A percentile compares a stretch with the other conserved stretches of the same genome.
Evolutionary conservation across 1,140 invertebrate species (phyloP).

Genomic region (Penaeus japonicus): DNA sequence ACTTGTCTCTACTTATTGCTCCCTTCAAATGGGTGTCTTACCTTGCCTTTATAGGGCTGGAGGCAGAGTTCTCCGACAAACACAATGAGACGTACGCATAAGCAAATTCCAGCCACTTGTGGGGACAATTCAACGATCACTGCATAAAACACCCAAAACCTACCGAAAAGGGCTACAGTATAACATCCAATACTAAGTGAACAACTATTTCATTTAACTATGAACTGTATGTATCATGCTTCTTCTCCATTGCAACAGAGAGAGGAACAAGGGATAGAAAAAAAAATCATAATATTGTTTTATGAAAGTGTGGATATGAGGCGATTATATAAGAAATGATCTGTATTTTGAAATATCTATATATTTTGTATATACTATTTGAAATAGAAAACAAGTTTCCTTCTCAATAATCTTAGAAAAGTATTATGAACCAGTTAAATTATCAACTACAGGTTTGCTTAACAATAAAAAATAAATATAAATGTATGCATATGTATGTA

Average conservation of each 20-base stretch:
- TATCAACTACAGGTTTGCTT: too few species aligned
- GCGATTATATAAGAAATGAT: too few species aligned
- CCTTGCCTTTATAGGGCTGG: neutral
- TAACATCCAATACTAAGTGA: neutral
- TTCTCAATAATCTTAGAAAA: too few species aligned
- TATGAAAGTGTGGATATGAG: too few species aligned
- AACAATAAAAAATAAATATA: too few species aligned
- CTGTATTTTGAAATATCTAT: too few species aligned
- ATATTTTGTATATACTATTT: too few species aligned
- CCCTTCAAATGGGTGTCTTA: neutral
- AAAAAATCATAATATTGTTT: too few species aligned
- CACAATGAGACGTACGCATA: neutral
- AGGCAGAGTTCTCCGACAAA: neutral
- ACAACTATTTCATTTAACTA: neutral
- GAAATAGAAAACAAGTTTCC: too few species aligned
- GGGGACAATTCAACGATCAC: conserved; percentile 1
- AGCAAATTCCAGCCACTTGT: neutral
- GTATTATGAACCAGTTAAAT: too few species aligned
- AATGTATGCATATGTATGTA: too few species aligned
- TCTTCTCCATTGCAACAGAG: neutral
- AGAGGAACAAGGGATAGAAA: neutral
- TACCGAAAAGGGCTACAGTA: neutral
- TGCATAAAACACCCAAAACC: conserved; percentile 10
- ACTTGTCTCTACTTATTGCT: too few species aligned
- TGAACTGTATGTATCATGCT: neutral